Base-by-base conservation (phyloP, 2,888 invertebrate genomes). In the Macaria notata region DNA sequence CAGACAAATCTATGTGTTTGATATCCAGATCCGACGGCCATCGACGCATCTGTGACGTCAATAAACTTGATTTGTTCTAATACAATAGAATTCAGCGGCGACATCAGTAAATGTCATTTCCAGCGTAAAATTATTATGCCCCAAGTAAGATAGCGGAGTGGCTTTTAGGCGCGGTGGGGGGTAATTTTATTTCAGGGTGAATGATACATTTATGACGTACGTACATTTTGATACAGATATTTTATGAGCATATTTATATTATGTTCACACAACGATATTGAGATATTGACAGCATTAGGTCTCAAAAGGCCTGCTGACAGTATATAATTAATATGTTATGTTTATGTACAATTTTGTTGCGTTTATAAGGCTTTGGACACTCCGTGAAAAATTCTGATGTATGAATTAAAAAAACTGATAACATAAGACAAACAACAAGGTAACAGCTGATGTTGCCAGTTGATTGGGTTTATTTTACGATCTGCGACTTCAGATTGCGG, bases 1-100 rank as follows among this genome's bases (percentile, higher is more conserved):
- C 36, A 44, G 38, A 54, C 36, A 58, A 59, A 51, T 54, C 47
- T 44, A 30, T 38, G 42, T 58, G n/a, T 62, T 49, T 50, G 36
- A 50, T 58, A 60, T 58, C 48, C 59, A 51, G 45, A 61, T 58
- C 61, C 69, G 68, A 64, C 68, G 68, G 65, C 70, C 62, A 71
- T 65, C 70, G 58, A 69, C 66, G 62, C 69, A 65, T 68, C 53
- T 49, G 68, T 84, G 83, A 84, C 83, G 83, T 81, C 80, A 83
- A 62, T 57, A 70, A 54, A 71, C 75, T 74, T 77, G 79, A 81
- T 81, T 80, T 79, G 76, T 75, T 72, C 67, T 69, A 74, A 73
- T 75, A 75, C 76, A 74, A 73, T 74, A 66, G 66, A 72, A 30
- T 70, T 69, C 63, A 66, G 63, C 66, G 66, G 65, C 65, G 63